Evolutionary conservation across 2,888 invertebrate species (phyloP).

Genomic region (Caenorhabditis sp.): DNA sequence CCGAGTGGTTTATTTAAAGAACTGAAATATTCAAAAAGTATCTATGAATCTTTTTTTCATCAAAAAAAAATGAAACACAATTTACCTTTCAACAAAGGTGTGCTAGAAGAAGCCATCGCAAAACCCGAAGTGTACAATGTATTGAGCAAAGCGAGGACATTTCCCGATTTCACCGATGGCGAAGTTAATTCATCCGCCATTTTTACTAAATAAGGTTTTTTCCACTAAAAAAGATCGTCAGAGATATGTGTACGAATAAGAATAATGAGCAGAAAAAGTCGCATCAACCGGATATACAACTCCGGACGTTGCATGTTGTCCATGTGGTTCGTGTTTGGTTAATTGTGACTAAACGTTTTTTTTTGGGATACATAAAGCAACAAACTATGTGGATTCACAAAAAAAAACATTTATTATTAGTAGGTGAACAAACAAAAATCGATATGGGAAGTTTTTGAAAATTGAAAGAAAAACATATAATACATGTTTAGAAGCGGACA

Average conservation of each 20-base stretch:
- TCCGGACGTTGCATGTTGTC: constrained; percentile 41
- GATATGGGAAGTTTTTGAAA: constrained; percentile 3
- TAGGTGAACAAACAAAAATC: constrained; percentile 19
- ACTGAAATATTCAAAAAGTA: not conserved
- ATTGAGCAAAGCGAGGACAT: constrained; percentile 66
- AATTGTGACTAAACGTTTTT: not conserved
- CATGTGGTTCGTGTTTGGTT: not conserved
- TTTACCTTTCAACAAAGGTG: constrained; percentile 58
- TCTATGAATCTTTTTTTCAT: not conserved
- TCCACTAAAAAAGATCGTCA: not conserved
- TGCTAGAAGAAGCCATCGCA: constrained; percentile 62
- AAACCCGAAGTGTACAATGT: constrained; percentile 68
- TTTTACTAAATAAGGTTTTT: not conserved
- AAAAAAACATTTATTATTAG: constrained; percentile 8
- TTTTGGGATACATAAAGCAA: not conserved
- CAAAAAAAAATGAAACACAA: not conserved
- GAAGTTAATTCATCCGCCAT: constrained; percentile 39
- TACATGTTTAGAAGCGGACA: not conserved
- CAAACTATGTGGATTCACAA: no score
- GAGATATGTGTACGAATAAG: not conserved
- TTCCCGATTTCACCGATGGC: constrained; percentile 43
- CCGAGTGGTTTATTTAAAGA: no score
- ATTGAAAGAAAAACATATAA: constrained; percentile 1
- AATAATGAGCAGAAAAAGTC: constrained; percentile 10
- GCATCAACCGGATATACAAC: constrained; percentile 35